Evolutionary conservation across 1,140 invertebrate species (phyloP).

Genomic region (Dreissena rostriformis): DNA sequence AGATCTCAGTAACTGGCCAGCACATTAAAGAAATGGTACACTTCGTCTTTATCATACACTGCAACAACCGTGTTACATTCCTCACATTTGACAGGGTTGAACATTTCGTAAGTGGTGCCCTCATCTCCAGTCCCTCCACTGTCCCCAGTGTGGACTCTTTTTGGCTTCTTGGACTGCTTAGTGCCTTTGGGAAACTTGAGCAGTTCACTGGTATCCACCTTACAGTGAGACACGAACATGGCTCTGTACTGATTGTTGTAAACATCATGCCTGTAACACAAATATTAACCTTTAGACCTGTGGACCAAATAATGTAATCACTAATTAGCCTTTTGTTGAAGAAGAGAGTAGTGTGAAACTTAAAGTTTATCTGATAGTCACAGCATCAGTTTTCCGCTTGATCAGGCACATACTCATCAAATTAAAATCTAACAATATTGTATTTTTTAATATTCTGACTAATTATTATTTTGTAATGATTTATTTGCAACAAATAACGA

Average conservation of each 20-base stretch:
- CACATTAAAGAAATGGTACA: constrained; percentile 87
- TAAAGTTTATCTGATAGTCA: too few species aligned
- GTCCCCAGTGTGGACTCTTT: constrained; percentile 12
- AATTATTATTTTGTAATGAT: too few species aligned
- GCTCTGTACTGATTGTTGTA: constrained; percentile 86
- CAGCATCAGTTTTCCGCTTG: too few species aligned
- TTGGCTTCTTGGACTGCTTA: constrained; percentile 63
- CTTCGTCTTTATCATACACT: constrained; percentile 85
- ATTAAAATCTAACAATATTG: too few species aligned
- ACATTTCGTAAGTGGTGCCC: constrained; percentile 77
- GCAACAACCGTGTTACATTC: constrained; percentile 85
- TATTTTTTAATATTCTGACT: too few species aligned
- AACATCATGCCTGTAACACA: constrained; percentile 82
- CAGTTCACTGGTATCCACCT: constrained; percentile 80
- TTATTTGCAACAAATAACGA: too few species aligned
- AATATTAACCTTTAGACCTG: neutral
- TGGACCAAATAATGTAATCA: too few species aligned
- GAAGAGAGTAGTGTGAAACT: too few species aligned
- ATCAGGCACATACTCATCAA: too few species aligned
- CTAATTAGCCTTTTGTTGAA: too few species aligned
- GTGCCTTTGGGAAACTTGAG: constrained; percentile 78
- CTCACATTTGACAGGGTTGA: constrained; percentile 84
- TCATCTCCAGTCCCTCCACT: neutral
- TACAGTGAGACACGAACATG: constrained; percentile 87
- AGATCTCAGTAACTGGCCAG: constrained; percentile 82